These are phyloP conservation scores for Calephelis nemesis DNA, from an alignment of 1,140 invertebrate species.

Conservation along the genomic window DNA sequence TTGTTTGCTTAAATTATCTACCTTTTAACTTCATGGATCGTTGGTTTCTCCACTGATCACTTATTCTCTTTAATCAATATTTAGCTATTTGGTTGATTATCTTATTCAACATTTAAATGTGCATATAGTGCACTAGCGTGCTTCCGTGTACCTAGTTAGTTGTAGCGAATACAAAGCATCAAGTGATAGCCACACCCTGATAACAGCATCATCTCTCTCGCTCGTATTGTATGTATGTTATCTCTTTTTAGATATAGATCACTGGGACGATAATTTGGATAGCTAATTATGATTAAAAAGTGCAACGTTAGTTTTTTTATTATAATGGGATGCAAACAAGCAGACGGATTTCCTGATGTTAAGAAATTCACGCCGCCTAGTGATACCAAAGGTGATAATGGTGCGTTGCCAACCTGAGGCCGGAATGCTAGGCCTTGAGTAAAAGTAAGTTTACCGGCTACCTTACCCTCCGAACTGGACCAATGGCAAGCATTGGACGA, in stretches of 20 bases:
- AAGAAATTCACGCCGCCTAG: no score
- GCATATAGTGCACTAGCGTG: conserved; percentile 53
- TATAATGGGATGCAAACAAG: no score
- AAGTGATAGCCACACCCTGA: conserved; percentile 71
- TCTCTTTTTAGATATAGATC: conserved; percentile 45
- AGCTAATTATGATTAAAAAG: conserved; percentile 19
- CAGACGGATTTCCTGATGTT: no score
- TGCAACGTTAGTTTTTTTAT: conserved; percentile 20
- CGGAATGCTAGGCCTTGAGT: no score
- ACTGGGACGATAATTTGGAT: conserved; percentile 49
- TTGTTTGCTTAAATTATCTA: conserved; percentile 23
- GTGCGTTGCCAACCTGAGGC: no score
- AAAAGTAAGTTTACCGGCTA: no score
- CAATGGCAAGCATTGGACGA: no score
- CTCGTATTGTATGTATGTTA: conserved; percentile 37
- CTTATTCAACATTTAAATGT: conserved; percentile 21
- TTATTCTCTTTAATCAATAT: conserved; percentile 17
- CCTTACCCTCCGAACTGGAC: no score
- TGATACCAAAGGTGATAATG: no score
- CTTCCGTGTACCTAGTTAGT: conserved; percentile 53
- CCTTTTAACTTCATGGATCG: conserved; percentile 7
- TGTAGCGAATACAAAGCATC: conserved; percentile 63
- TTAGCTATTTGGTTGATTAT: neutral
- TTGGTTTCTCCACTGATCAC: conserved; percentile 2
- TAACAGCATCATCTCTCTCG: conserved; percentile 53